Conservation (phyloP, 2,888 invertebrate species). For the Metopia argyrocephala region DNA sequence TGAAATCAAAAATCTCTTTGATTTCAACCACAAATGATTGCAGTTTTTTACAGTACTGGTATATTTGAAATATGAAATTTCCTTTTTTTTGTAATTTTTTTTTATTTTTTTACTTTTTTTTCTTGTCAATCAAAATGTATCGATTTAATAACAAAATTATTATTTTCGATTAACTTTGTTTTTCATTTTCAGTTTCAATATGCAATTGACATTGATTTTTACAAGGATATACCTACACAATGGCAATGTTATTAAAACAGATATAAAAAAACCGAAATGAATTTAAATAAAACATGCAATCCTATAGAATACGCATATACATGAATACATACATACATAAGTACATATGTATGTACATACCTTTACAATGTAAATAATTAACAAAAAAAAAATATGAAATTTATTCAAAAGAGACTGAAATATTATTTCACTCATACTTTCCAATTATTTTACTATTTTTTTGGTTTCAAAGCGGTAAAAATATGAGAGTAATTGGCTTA, state of each 20-base stretch:
- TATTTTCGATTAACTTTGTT: not conserved
- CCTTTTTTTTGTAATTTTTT: not conserved
- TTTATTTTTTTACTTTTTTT: not conserved
- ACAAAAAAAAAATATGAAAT: too few species aligned
- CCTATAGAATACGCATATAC: not conserved
- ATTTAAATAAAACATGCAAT: not conserved
- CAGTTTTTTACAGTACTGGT: too few species aligned
- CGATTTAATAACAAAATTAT: constrained; percentile 60
- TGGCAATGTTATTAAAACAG: not conserved
- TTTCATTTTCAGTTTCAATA: constrained; percentile 27
- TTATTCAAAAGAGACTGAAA: too few species aligned
- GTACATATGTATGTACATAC: too few species aligned
- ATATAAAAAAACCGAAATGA: not conserved
- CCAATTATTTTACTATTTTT: too few species aligned
- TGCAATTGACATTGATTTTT: constrained; percentile 58
- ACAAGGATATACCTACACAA: constrained; percentile 16
- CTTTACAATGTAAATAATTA: too few species aligned
- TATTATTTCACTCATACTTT: too few species aligned
- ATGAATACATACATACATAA: too few species aligned
- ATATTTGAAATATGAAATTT: not conserved
- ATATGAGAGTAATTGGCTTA: too few species aligned
- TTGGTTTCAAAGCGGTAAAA: too few species aligned
- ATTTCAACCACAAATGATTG: too few species aligned
- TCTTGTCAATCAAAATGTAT: constrained; percentile 44
- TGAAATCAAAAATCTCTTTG: too few species aligned